These are phyloP conservation scores for Volucella bombylans DNA, from an alignment of 2,888 invertebrate genomes.

Conservation along the genomic window DNA sequence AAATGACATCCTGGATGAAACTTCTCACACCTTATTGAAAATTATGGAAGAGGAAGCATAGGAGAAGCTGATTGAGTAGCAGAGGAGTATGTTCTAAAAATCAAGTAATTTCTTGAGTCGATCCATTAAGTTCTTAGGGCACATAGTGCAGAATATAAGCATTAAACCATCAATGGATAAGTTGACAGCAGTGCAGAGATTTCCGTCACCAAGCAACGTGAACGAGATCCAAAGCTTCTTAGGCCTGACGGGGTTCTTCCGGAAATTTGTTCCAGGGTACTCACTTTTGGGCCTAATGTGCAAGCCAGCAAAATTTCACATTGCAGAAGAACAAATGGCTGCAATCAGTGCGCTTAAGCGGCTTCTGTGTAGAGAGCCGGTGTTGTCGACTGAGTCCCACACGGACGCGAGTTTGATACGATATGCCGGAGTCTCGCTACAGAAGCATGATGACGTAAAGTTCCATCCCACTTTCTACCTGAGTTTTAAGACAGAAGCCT, in stretches of 20 bases:
- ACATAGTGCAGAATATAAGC: too few species aligned
- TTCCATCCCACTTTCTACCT: slow-evolving; percentile 66
- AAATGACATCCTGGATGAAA: too few species aligned
- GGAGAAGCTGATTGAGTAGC: background rate
- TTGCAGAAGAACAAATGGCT: background rate
- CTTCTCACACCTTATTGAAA: too few species aligned
- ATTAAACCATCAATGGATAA: too few species aligned
- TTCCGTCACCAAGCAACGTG: background rate
- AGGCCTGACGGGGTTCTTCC: slow-evolving; percentile 19
- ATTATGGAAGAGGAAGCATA: too few species aligned
- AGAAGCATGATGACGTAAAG: slow-evolving; percentile 12
- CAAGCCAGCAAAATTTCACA: background rate
- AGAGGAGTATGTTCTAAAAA: background rate
- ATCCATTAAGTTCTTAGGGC: too few species aligned
- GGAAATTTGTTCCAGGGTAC: slow-evolving; percentile 15
- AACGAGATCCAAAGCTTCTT: slow-evolving; percentile 28
- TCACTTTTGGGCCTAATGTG: background rate
- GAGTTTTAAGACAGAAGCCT: slow-evolving; percentile 23
- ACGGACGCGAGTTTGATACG: background rate
- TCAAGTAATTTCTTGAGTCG: background rate
- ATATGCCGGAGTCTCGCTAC: background rate
- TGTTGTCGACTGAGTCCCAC: too few species aligned
- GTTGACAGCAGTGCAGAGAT: too few species aligned
- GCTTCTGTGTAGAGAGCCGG: too few species aligned
- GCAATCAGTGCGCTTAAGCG: too few species aligned